Percentiles rank a stretch among this genome's conserved stretches.
phyloP scores from a whole-genome alignment of 1,140 invertebrate species.

The Hetaerina americana region DNA sequence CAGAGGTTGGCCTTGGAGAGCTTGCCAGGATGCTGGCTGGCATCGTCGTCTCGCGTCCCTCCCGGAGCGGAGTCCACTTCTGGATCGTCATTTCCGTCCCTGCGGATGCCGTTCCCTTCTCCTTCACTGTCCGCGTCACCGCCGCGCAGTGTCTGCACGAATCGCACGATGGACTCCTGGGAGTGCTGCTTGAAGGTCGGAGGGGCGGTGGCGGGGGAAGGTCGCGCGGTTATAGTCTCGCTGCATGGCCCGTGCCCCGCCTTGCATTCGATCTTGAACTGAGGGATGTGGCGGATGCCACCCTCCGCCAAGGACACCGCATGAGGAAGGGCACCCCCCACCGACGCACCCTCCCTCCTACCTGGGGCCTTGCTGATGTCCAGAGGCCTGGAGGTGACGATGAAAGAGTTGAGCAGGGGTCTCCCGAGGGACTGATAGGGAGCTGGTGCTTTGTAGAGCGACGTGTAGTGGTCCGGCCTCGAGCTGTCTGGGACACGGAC shows the following conservation, averaged over 20 bases:
- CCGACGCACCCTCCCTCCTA: no score
- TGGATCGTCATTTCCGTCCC: background rate
- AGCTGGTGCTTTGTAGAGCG: background rate
- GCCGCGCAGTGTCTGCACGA: background rate
- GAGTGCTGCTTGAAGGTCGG: background rate
- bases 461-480: no score
- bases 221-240: background rate
- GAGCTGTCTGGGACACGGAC: no score
- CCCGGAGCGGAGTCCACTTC: background rate
- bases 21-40: background rate
- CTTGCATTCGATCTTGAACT: background rate
- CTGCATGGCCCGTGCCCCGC: background rate
- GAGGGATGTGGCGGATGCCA: background rate
- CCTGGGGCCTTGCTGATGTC: background rate
- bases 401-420: background rate
- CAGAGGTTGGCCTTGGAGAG: background rate
- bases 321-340: background rate
- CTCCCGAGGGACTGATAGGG: background rate
- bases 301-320: background rate
- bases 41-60: background rate
- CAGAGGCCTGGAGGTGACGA: background rate
- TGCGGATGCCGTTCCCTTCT: background rate
- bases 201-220: background rate
- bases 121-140: no score
- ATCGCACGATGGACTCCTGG: background rate